Evolutionary conservation across 1,140 invertebrate genomes (phyloP).

Genomic region (Hestina assimilis): DNA sequence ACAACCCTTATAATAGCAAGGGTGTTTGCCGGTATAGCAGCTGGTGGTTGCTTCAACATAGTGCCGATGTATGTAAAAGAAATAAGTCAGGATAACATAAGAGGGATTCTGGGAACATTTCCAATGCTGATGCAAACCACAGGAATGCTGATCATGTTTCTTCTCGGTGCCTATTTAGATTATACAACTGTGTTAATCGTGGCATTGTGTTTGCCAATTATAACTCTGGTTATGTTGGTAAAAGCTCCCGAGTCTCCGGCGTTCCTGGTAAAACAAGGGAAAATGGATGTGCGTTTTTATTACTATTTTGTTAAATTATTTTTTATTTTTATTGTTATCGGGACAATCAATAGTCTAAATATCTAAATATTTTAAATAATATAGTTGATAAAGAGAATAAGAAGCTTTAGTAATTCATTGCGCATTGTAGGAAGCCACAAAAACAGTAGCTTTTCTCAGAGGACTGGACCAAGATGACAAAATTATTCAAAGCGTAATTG

Average conservation of each 20-base stretch:
- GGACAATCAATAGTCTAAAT: too few species aligned
- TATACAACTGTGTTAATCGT: slow-evolving; percentile 59
- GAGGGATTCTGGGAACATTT: slow-evolving; percentile 32
- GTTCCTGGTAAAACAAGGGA: slow-evolving; percentile 42
- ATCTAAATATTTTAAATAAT: too few species aligned
- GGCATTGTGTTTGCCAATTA: slow-evolving; percentile 27
- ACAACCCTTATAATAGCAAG: slow-evolving; percentile 15
- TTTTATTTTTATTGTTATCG: too few species aligned
- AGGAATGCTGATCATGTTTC: slow-evolving; percentile 68
- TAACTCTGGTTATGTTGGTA: slow-evolving; percentile 29
- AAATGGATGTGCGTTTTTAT: slow-evolving; percentile 45
- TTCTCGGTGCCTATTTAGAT: slow-evolving; percentile 76
- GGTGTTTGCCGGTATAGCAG: slow-evolving; percentile 24
- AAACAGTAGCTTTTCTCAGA: slow-evolving; percentile 18
- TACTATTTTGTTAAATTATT: too few species aligned
- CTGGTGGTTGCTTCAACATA: slow-evolving; percentile 30
- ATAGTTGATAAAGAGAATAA: too few species aligned
- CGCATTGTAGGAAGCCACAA: slow-evolving; percentile 24
- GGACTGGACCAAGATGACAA: slow-evolving; percentile 19
- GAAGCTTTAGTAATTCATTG: too few species aligned
- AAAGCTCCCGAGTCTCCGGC: slow-evolving; percentile 51
- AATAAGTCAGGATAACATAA: slow-evolving; percentile 35
- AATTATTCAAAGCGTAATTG: slow-evolving; percentile 9
- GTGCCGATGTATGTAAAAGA: slow-evolving; percentile 38
- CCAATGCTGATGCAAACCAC: slow-evolving; percentile 25